A percentile compares a stretch with the other conserved stretches of the same genome.
These are phyloP conservation scores for Pterocles gutturalis DNA, from an alignment of 2,113 vertebrate genomes.

Conservation along the genomic window DNA sequence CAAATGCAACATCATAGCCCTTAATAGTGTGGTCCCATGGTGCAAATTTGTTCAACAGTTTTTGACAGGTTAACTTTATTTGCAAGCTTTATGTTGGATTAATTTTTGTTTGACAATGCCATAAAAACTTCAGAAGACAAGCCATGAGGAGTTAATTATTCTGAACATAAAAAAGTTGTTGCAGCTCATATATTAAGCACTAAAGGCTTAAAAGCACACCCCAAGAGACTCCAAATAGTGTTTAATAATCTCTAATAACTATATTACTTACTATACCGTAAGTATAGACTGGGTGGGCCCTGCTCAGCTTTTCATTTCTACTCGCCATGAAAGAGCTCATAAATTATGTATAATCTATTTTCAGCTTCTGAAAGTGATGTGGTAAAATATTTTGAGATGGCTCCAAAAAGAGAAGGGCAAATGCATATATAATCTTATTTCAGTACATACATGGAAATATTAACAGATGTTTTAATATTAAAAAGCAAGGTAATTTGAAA, in stretches of 20 bases:
- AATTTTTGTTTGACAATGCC: not conserved
- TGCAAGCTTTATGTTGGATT: not conserved
- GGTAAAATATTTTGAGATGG: not conserved
- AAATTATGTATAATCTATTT: not conserved
- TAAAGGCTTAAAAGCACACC: not conserved
- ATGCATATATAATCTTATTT: not conserved
- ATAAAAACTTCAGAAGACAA: not conserved
- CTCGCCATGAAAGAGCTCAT: not conserved
- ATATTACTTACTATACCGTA: rapidly evolving
- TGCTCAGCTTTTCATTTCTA: not conserved
- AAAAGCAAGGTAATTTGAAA: not conserved
- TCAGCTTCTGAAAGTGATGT: not conserved
- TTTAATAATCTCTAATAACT: not conserved
- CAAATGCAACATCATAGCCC: not conserved
- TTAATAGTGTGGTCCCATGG: not conserved
- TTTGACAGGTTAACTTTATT: not conserved
- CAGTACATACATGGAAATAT: not conserved
- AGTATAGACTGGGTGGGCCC: not conserved
- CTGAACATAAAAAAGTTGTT: not conserved
- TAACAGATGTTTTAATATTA: not conserved
- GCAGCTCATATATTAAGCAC: not conserved
- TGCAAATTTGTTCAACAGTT: not conserved
- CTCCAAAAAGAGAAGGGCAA: not conserved
- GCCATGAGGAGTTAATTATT: not conserved
- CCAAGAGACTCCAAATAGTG: not conserved